Conservation (phyloP, 2,797 vertebrate genomes). For the Enteromius unitaeniatus region DNA sequence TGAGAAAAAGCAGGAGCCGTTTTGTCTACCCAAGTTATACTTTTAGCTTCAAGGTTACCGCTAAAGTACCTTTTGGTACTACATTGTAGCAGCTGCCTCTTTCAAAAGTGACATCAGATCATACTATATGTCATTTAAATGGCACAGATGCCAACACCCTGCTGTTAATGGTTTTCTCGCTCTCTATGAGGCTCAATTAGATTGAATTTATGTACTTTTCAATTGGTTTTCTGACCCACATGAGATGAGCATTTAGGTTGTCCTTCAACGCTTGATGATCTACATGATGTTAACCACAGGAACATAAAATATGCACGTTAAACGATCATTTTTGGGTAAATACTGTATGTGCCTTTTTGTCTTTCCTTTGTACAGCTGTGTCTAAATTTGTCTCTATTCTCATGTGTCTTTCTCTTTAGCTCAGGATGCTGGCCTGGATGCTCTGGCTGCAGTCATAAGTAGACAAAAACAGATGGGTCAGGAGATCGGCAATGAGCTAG, state of each 20-base stretch:
- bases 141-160: neutral
- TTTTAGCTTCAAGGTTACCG: slow-evolving; percentile 22
- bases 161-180: neutral
- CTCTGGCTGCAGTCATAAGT: slow-evolving; percentile 90
- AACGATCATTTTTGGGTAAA: neutral
- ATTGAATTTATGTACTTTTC: neutral
- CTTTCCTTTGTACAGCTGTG: slow-evolving; percentile 41
- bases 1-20: slow-evolving; percentile 30
- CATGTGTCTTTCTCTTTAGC: slow-evolving; percentile 72
- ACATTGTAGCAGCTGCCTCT: neutral
- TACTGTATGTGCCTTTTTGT: slow-evolving; percentile 28
- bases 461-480: slow-evolving; percentile 96
- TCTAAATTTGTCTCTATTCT: slow-evolving; percentile 3
- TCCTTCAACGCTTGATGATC: neutral
- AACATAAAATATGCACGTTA: slow-evolving; percentile 10
- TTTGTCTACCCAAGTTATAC: slow-evolving; percentile 19
- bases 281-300: neutral
- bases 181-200: neutral
- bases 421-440: slow-evolving; percentile 93
- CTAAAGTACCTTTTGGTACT: slow-evolving; percentile 16
- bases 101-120: slow-evolving; percentile 14
- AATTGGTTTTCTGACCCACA: neutral
- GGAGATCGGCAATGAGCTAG: slow-evolving; percentile 95
- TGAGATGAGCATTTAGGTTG: neutral
- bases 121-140: neutral